Evolutionary conservation across 2,888 invertebrate genomes (phyloP), one percentile per base, ranked within the genome.

Genomic region (Atherix ibis): DNA sequence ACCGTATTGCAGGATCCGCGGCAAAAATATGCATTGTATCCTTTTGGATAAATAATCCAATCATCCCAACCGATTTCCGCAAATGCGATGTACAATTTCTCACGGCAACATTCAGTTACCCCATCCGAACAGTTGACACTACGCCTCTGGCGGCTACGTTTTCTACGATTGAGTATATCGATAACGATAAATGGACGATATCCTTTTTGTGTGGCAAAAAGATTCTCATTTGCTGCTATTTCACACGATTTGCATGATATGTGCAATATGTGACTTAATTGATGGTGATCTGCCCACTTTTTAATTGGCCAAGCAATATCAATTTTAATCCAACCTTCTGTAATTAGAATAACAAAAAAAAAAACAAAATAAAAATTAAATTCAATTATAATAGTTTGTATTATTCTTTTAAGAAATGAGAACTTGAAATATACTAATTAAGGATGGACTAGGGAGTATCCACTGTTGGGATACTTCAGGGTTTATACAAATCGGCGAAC

Each of bases 1-100:
- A 78, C 74, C 1, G 76, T 72, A 1, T 73, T 67, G 50, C 88
- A 88, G 14, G 74, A 73, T 0, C 88, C 88, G 36, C 78, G 76
- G 52, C 88, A 88, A 62, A 84, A 87, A 56, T 84, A 84, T 0
- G 88, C 87, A 48, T 85, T 76, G 56, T 87, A 88, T 2, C 83
- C 84, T 10, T 69, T 66, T 0, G 88, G 88, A 43, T 73, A 68
- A 41, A 88, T 70, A 39, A 88, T 84, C 87, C 87, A 88, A 54
- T 84, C 78, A 45, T 76, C 75, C 88, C 88, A 88, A 30, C 85
- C 85, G 35, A 88, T 74, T 27, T 84, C 82, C 39, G 73, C 73
- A 52, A 88, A 88, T 42, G 78, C 79, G 40, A 89, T 77, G 51
- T 78, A 81, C 2, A 88, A 65, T 25, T 77, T 76, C 52, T 87